Conservation (phyloP, 2,797 vertebrate species). For the Coregonus suidteri region DNA sequence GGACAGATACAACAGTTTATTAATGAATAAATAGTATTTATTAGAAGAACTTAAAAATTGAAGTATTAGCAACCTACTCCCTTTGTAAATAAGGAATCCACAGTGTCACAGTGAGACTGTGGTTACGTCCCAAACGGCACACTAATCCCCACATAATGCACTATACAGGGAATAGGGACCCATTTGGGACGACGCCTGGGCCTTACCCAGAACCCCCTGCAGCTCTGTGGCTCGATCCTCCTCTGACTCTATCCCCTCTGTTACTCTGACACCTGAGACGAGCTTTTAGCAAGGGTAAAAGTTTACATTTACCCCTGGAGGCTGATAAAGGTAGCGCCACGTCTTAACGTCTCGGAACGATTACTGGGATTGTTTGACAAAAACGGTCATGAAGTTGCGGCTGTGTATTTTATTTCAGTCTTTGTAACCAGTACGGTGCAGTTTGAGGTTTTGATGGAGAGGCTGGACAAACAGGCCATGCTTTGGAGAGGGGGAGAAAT, state of each 20-base stretch:
- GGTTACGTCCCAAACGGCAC: too few species aligned
- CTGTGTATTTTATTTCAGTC: conserved; percentile 47
- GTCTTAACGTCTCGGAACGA: conserved; percentile 15
- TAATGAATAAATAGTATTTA: too few species aligned
- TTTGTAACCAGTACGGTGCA: conserved; percentile 16
- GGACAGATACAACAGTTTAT: too few species aligned
- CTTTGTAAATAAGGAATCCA: not conserved
- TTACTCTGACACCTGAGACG: conserved; percentile 30
- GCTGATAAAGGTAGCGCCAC: conserved; percentile 14
- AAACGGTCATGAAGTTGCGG: not conserved
- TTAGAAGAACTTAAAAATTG: too few species aligned
- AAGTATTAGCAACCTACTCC: not conserved
- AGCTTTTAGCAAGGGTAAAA: conserved; percentile 8
- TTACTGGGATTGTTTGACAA: conserved; percentile 44
- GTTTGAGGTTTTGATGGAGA: conserved; percentile 28
- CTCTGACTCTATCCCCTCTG: conserved; percentile 7
- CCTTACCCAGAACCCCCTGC: not conserved
- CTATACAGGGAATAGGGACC: not conserved
- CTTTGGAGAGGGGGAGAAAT: conserved; percentile 1
- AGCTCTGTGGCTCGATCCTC: not conserved
- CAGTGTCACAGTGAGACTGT: not conserved
- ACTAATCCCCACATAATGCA: not conserved
- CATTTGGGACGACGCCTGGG: not conserved
- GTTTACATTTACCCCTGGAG: conserved; percentile 22
- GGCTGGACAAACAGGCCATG: conserved; percentile 6